These are phyloP conservation scores for Panurus biarmicus DNA, from an alignment of 2,113 vertebrate species.

Conservation along the genomic window DNA sequence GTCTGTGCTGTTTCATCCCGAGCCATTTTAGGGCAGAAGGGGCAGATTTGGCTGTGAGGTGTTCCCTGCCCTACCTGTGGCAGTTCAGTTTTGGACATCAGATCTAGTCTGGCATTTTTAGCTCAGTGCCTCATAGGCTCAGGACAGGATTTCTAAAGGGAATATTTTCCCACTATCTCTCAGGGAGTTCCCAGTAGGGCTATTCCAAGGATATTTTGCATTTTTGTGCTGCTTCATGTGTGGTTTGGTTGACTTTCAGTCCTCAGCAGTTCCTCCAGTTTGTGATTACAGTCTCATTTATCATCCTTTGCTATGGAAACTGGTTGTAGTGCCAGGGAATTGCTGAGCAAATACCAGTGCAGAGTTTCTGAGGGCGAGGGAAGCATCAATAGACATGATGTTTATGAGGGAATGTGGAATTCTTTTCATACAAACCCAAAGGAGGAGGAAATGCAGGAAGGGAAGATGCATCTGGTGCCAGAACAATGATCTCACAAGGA, in stretches of 20 bases:
- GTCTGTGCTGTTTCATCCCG: neutral
- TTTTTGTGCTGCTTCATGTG: neutral
- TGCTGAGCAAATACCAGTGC: neutral
- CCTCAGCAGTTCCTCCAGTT: neutral
- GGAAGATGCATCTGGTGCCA: neutral
- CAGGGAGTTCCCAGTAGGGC: neutral
- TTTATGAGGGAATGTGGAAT: neutral
- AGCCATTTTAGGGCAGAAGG: neutral
- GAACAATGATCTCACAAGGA: neutral
- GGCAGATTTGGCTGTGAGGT: neutral
- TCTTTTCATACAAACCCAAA: neutral
- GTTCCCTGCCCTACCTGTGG: neutral
- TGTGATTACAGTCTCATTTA: neutral
- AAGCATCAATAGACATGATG: neutral
- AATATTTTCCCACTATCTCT: neutral
- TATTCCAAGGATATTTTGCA: neutral
- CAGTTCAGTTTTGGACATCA: neutral
- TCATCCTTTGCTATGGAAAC: slow-evolving; percentile 34
- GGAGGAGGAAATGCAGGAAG: neutral
- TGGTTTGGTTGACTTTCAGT: neutral
- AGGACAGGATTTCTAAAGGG: neutral
- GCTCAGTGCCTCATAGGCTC: neutral
- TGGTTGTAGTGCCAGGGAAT: neutral
- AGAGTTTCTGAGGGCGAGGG: neutral
- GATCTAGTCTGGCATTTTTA: neutral